Conservation (phyloP, 2,113 vertebrate genomes). For the Oreotrochilus melanogaster region DNA sequence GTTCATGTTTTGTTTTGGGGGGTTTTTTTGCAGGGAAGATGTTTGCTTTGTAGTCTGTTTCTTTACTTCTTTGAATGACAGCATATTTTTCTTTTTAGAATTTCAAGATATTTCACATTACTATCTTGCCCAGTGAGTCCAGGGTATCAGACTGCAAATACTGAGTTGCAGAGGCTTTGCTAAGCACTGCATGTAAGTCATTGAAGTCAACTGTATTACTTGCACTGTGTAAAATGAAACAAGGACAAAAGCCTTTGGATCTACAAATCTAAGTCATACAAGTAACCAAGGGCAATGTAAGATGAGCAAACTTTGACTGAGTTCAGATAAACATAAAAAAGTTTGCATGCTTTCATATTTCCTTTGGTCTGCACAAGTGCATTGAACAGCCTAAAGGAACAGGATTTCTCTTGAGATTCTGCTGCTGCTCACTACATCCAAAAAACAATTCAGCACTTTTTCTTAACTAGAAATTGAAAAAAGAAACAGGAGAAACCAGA, state of each 20-base stretch:
- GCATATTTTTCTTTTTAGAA: background rate
- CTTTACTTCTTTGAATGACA: background rate
- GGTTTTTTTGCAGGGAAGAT: background rate
- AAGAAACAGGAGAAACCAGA: background rate
- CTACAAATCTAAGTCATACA: background rate
- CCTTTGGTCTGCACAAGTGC: conserved; percentile 42
- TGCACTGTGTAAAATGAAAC: background rate
- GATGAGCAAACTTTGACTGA: conserved; percentile 25
- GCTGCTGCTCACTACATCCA: background rate
- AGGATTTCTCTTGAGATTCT: conserved; percentile 22
- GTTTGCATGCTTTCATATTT: conserved; percentile 24
- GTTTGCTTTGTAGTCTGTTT: background rate
- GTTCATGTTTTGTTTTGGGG: too few species aligned
- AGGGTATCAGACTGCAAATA: background rate
- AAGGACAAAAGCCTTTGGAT: conserved; percentile 10
- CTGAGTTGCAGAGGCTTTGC: background rate
- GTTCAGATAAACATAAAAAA: conserved; percentile 11
- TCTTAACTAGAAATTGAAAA: background rate
- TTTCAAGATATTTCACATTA: background rate
- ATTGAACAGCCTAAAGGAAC: conserved; percentile 37
- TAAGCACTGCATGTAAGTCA: background rate
- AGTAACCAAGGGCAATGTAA: conserved; percentile 44
- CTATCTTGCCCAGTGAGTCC: background rate
- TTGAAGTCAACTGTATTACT: background rate
- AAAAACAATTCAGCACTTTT: conserved; percentile 35